Base-by-base conservation (phyloP, 2,113 vertebrate genomes). In the Arizona elegans region DNA sequence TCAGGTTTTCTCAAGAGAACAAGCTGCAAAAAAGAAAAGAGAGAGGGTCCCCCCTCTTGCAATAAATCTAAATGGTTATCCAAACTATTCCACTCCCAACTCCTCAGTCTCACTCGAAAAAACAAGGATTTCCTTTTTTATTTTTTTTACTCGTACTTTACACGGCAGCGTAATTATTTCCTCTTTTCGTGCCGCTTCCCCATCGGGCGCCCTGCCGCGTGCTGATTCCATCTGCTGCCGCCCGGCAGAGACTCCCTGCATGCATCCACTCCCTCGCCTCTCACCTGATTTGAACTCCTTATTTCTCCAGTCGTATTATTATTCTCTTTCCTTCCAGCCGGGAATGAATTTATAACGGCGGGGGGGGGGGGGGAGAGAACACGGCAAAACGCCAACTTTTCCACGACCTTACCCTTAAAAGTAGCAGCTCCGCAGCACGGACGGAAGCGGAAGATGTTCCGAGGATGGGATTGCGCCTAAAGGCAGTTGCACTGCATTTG, bases 381-480 rank as follows among this genome's bases (percentile, higher is more conserved):
- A 54, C 86, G n/a, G 12, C 29, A 70, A 70, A 70, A 52, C 29
- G 0, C 6, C 90, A 8, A 52, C 50, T 50, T 87, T 50, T 15
- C 2, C 50, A 52, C 24, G 7, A 43, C 86, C 26, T 2, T 11
- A 23, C 29, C 5, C 1, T 12, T 15, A 26, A 24, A 23, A 26
- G 23, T 8, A 53, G 1, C 86, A n/a, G 26, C 65, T 12, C 29
- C 47, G 2, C 38, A n/a, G 15, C 87, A 56, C 29, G 24, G n/a
- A 50, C 92, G 54, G 92, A 92, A 92, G 91, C 91, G 91, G 86
- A 92, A 92, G 56, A n/a, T 12, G 33, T 23, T 21, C 88, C 88
- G 6, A 43, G 53, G 17, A 24, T 17, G 89, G 4, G 38, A n/a
- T 23, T 9, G 38, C 88, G 24, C 8, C 11, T 8, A 26, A 26